phyloP scores from a whole-genome alignment of 2,113 vertebrate species.

The Dipodomys spectabilis region DNA sequence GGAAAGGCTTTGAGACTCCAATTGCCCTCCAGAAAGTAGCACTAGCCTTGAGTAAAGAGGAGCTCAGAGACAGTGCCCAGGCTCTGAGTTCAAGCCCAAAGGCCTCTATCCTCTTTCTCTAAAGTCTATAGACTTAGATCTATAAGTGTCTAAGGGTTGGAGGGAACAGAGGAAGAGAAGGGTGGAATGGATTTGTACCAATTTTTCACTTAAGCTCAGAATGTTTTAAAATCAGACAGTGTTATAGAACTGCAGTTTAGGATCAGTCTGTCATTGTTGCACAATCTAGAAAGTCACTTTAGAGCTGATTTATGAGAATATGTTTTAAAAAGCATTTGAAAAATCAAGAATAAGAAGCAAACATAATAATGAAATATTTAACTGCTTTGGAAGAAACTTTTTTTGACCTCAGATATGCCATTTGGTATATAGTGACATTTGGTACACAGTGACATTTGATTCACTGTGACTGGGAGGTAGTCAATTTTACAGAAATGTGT shows the following conservation, averaged over 20 bases:
- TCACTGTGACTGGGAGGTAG: constrained; percentile 11
- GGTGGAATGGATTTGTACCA: constrained; percentile 53
- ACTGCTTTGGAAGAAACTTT: constrained; percentile 35
- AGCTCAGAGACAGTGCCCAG: too few species aligned
- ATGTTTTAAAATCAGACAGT: constrained; percentile 50
- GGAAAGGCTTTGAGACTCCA: too few species aligned
- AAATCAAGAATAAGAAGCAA: constrained; percentile 34
- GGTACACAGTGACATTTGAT: neutral
- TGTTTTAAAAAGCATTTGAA: constrained; percentile 45
- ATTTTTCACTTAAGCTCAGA: constrained; percentile 75
- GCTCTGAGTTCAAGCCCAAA: too few species aligned
- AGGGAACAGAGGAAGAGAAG: neutral
- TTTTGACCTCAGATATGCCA: neutral
- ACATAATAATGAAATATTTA: constrained; percentile 62
- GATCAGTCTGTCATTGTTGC: constrained; percentile 56
- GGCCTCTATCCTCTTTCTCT: neutral
- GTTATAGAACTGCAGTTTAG: constrained; percentile 70
- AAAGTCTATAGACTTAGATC: neutral
- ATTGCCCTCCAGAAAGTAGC: too few species aligned
- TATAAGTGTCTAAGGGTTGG: constrained; percentile 47
- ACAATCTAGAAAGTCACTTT: constrained; percentile 47
- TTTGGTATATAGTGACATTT: neutral
- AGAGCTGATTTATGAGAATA: constrained; percentile 44
- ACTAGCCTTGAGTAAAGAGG: too few species aligned
- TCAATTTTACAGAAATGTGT: constrained; percentile 33